phyloP scores from a whole-genome alignment of 2,888 invertebrate genomes.

The Blastobasis adustella region DNA sequence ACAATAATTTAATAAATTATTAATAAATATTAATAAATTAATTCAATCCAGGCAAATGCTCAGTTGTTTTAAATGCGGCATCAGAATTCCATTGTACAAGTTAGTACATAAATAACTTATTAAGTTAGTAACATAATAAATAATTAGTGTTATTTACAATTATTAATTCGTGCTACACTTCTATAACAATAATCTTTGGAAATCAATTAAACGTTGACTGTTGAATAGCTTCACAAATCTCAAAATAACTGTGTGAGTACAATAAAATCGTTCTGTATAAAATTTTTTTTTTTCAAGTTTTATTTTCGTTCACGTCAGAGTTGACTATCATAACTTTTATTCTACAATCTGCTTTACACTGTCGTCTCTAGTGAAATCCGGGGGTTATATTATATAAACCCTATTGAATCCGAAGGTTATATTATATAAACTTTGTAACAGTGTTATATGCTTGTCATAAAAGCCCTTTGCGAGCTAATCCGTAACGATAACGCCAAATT shows the following conservation, averaged over 20 bases:
- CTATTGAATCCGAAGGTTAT: too few relatives aligned
- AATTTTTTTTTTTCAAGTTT: too few relatives aligned
- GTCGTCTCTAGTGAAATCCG: too few relatives aligned
- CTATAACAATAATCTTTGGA: conserved; percentile 21
- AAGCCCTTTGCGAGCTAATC: conserved; percentile 29
- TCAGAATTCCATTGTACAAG: conserved; percentile 50
- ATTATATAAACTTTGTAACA: too few relatives aligned
- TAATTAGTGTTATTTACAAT: conserved; percentile 53
- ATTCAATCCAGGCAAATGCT: conserved; percentile 39
- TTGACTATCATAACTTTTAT: too few relatives aligned
- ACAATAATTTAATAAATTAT: conserved; percentile 43
- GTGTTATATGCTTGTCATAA: too few relatives aligned
- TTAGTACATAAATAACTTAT: conserved; percentile 41
- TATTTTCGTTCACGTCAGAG: too few relatives aligned
- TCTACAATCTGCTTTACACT: too few relatives aligned
- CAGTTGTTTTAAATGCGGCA: conserved; percentile 61
- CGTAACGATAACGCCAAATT: conserved; percentile 24
- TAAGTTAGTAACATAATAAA: conserved; percentile 24
- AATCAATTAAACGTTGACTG: conserved; percentile 22
- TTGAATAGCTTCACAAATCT: too few relatives aligned
- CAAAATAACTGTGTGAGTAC: too few relatives aligned
- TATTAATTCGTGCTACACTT: conserved; percentile 38
- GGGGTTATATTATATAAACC: too few relatives aligned
- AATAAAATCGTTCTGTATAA: too few relatives aligned
- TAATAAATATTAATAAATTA: conserved; percentile 18